phyloP scores from a whole-genome alignment of 2,113 vertebrate genomes.

The Isichthys henryi region DNA sequence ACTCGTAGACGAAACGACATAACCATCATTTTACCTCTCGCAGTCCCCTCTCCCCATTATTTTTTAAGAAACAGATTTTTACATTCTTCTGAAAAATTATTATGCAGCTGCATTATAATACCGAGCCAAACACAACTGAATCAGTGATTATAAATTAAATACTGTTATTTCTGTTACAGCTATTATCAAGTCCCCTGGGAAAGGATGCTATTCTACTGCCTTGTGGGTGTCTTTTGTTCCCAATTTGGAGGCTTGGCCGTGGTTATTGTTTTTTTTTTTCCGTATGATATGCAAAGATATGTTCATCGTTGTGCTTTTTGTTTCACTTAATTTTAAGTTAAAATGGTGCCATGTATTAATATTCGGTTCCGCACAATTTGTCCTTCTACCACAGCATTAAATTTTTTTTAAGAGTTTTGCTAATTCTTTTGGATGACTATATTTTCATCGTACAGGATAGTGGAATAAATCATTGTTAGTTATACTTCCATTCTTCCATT shows the following conservation, averaged over 20 bases:
- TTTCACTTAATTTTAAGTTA: constrained; percentile 45
- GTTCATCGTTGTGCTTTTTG: constrained; percentile 57
- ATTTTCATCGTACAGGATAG: background rate
- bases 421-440: background rate
- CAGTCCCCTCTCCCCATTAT: constrained; percentile 33
- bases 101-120: constrained; percentile 59
- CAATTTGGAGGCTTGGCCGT: constrained; percentile 53
- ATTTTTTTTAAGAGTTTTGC: background rate
- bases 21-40: constrained; percentile 43
- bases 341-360: constrained; percentile 40
- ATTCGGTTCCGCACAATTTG: background rate
- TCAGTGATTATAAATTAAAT: constrained; percentile 70
- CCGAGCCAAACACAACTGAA: constrained; percentile 63
- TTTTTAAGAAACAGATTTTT: constrained; percentile 41
- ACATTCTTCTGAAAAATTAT: constrained; percentile 51
- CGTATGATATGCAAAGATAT: constrained; percentile 50
- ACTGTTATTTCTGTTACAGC: constrained; percentile 63
- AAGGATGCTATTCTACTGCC: constrained; percentile 63
- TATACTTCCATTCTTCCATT: background rate
- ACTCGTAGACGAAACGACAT: constrained; percentile 44
- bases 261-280: constrained; percentile 57
- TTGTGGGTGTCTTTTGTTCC: constrained; percentile 63
- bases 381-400: background rate
- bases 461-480: background rate
- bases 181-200: constrained; percentile 59